Percentiles rank a stretch among this genome's conserved stretches.
These are phyloP conservation scores for Chamaedrilus cognettii DNA, from an alignment of 2,888 invertebrate genomes.

Conservation along the genomic window DNA sequence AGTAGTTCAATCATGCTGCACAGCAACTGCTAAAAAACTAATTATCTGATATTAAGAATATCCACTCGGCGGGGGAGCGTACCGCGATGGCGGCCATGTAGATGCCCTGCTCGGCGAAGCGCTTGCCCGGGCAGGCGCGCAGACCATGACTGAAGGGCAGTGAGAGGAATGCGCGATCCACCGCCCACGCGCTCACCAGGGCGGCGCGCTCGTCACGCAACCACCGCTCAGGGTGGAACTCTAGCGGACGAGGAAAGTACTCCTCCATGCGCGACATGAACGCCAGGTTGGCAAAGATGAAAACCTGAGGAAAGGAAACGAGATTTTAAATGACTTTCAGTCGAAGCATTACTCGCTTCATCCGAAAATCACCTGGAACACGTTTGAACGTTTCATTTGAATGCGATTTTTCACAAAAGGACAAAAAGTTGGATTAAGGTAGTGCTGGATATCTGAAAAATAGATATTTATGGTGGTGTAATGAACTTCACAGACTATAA, in stretches of 20 bases:
- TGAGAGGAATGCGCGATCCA: conserved; percentile 24
- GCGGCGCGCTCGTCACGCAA: conserved; percentile 22
- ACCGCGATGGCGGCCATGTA: conserved; percentile 29
- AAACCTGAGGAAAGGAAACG: conserved; percentile 12
- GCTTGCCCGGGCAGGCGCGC: conserved; percentile 30
- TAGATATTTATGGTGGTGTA: no score
- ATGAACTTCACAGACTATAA: no score
- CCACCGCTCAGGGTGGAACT: conserved; percentile 33
- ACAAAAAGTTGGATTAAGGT: no score
- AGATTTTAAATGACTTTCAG: no score
- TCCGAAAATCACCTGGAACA: no score
- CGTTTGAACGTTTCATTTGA: no score
- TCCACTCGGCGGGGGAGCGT: conserved; percentile 8
- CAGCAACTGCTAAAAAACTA: no score
- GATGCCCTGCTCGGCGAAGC: conserved; percentile 33
- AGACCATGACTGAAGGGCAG: conserved; percentile 31
- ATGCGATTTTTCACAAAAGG: no score
- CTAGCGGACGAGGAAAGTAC: conserved; percentile 29
- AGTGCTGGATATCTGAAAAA: no score
- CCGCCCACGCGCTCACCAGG: conserved; percentile 17
- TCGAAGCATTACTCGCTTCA: no score
- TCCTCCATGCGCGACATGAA: conserved; percentile 32
- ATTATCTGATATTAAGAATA: no score
- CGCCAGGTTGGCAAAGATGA: conserved; percentile 34
- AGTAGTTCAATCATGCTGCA: no score